Evolutionary conservation across 2,797 vertebrate species (phyloP).

Genomic region (Sebastes variabilis): DNA sequence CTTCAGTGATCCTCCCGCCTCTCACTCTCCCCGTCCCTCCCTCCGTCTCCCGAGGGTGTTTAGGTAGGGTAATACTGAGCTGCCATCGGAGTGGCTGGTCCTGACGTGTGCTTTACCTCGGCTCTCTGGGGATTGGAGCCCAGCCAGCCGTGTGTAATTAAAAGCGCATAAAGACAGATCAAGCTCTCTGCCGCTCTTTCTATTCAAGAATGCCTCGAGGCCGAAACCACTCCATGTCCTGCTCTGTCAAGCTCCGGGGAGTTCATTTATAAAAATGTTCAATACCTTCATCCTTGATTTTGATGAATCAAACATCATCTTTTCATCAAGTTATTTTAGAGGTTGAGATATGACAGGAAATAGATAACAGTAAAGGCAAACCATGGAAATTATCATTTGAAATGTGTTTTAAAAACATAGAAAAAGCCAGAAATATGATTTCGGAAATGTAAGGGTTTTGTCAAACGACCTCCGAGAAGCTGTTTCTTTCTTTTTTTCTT

Average conservation of each 20-base stretch:
- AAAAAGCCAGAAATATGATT: background rate
- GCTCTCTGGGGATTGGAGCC: conserved; percentile 64
- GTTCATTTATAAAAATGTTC: conserved; percentile 49
- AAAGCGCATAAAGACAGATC: conserved; percentile 78
- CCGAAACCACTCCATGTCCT: conserved; percentile 39
- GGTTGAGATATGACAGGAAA: background rate
- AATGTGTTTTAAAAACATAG: background rate
- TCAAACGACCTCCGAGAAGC: background rate
- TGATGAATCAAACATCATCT: conserved; percentile 10
- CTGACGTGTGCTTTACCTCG: conserved; percentile 59
- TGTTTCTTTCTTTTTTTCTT: background rate
- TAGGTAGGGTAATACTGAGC: conserved; percentile 54
- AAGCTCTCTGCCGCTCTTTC: conserved; percentile 63
- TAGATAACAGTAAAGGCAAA: background rate
- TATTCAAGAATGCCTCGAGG: conserved; percentile 48
- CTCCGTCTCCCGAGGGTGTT: conserved; percentile 44
- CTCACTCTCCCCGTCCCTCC: background rate
- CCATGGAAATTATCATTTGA: background rate
- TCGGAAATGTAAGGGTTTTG: background rate
- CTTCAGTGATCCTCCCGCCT: conserved; percentile 26
- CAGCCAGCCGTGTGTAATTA: conserved; percentile 78
- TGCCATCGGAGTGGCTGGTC: conserved; percentile 50
- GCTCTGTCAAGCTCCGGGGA: conserved; percentile 48
- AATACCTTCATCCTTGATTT: conserved; percentile 38
- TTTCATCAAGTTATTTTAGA: conserved; percentile 2